A percentile compares a stretch with the other conserved stretches of the same genome.
phyloP scores from a whole-genome alignment of 2,888 invertebrate species.

The Coecobrya sp. region DNA sequence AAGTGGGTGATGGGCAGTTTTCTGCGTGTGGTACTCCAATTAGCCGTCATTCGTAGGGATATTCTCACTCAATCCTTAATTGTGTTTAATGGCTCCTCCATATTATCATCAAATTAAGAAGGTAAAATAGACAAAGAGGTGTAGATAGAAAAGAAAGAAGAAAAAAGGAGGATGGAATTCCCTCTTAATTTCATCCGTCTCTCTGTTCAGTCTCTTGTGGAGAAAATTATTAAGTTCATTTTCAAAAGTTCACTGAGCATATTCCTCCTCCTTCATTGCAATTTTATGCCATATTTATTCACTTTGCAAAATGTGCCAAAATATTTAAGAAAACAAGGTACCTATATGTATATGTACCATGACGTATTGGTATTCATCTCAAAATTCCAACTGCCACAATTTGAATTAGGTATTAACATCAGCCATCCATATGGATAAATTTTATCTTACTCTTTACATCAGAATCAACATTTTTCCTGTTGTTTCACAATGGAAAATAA shows the following conservation, averaged over 20 bases:
- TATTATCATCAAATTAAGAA: conserved; percentile 82
- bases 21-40: conserved; percentile 84
- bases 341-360: too few species aligned
- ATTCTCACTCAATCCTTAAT: conserved; percentile 85
- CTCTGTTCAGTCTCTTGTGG: not conserved
- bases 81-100: conserved; percentile 83
- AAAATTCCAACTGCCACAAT: not conserved
- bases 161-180: not conserved
- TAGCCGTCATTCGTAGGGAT: conserved; percentile 75
- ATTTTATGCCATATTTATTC: not conserved
- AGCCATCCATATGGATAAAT: too few species aligned
- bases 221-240: not conserved
- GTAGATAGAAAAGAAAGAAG: conserved; percentile 24
- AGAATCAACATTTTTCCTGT: not conserved
- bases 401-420: too few species aligned
- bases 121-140: conserved; percentile 58
- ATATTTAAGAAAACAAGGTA: too few species aligned
- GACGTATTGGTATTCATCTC: not conserved
- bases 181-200: not conserved
- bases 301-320: not conserved
- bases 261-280: not conserved
- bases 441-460: not conserved
- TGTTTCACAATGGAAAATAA: not conserved
- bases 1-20: conserved; percentile 84
- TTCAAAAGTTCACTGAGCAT: not conserved